phyloP scores from a whole-genome alignment of 2,888 invertebrate species.

The Spatulosminthurus flaviceps region DNA sequence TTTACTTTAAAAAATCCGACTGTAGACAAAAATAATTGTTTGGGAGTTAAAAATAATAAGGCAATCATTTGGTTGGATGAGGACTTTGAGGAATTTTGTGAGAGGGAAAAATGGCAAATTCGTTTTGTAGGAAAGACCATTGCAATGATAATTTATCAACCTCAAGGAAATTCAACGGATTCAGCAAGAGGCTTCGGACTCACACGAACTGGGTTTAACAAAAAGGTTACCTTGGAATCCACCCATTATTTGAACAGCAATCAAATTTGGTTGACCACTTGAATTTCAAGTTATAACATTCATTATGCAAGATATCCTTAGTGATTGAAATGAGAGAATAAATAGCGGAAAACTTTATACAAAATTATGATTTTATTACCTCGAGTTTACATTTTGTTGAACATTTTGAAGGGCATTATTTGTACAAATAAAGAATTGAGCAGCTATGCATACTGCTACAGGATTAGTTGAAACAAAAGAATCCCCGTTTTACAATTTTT shows the following conservation, averaged over 20 bases:
- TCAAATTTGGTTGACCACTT: constrained; percentile 41
- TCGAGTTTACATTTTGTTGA: too few relatives aligned
- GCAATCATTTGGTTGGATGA: constrained; percentile 24
- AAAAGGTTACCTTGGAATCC: constrained; percentile 27
- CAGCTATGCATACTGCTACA: too few relatives aligned
- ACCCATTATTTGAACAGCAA: constrained; percentile 30
- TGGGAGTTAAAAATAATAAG: constrained; percentile 32
- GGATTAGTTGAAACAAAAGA: too few relatives aligned
- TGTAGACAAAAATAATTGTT: constrained; percentile 11
- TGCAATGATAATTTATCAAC: constrained; percentile 35
- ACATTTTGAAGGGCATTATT: too few relatives aligned
- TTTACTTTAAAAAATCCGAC: constrained; percentile 12
- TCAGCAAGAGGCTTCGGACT: constrained; percentile 29
- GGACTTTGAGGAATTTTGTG: constrained; percentile 10
- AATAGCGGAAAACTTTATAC: too few relatives aligned
- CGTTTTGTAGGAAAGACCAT: constrained; percentile 42
- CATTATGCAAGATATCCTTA: too few relatives aligned
- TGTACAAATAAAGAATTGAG: too few relatives aligned
- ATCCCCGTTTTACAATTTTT: too few relatives aligned
- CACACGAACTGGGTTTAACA: constrained; percentile 35
- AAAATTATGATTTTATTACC: too few relatives aligned
- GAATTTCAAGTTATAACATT: not conserved
- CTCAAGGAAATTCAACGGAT: not conserved
- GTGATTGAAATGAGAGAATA: too few relatives aligned
- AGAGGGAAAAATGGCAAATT: constrained; percentile 34